Evolutionary conservation across 1,140 invertebrate genomes (phyloP).

Genomic region (Stegodyphus dumicola): DNA sequence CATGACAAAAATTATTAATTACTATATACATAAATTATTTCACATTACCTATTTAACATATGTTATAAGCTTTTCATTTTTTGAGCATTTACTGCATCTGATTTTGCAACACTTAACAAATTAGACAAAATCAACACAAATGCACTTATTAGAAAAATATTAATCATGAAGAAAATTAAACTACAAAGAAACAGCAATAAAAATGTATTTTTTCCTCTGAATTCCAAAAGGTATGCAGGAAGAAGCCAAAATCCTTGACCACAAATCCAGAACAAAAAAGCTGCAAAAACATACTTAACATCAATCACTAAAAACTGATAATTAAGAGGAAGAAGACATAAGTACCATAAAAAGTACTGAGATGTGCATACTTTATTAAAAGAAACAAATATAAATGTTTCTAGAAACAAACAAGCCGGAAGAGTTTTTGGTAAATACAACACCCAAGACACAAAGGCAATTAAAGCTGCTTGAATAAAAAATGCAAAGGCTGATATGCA

Average conservation of each 20-base stretch:
- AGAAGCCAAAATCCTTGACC: conserved; percentile 89
- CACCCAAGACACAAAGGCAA: conserved; percentile 72
- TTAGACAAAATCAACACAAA: conserved; percentile 4
- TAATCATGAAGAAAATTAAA: conserved; percentile 70
- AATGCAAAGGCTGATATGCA: conserved; percentile 72
- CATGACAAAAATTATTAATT: too few species aligned
- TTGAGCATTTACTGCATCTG: too few species aligned
- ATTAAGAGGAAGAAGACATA: conserved; percentile 72
- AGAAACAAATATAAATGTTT: conserved; percentile 89
- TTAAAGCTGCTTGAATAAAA: conserved; percentile 67
- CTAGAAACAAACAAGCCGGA: conserved; percentile 85
- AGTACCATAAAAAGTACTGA: conserved; percentile 98
- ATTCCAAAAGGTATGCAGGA: conserved; percentile 91
- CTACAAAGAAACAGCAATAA: conserved; percentile 70
- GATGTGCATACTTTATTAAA: conserved; percentile 98
- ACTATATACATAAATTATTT: too few species aligned
- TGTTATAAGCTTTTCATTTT: too few species aligned
- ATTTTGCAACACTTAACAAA: too few species aligned
- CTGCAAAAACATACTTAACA: conserved; percentile 66
- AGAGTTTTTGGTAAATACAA: conserved; percentile 67
- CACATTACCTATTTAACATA: too few species aligned
- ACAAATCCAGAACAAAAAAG: conserved; percentile 77
- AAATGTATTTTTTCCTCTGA: conserved; percentile 85
- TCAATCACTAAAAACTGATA: conserved; percentile 69
- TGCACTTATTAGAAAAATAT: conserved; percentile 63